Conservation (phyloP, 2,113 vertebrate genomes). For the Tetrax tetrax region DNA sequence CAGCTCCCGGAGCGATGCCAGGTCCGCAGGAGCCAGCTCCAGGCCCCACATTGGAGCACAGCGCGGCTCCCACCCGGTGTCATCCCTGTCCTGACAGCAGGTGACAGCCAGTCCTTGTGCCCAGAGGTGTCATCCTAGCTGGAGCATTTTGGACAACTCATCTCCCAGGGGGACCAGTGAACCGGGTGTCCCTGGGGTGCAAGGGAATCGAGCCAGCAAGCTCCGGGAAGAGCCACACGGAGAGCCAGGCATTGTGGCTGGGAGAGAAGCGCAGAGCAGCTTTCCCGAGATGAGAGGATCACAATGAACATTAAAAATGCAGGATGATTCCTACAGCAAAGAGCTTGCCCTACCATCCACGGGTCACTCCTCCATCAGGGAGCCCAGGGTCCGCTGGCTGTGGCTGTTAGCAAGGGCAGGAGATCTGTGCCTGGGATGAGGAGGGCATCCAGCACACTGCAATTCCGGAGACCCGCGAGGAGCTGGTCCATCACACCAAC, state of each 20-base stretch:
- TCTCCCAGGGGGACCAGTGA: background rate
- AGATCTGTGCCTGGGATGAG: background rate
- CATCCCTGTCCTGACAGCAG: background rate
- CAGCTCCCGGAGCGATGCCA: background rate
- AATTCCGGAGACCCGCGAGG: background rate
- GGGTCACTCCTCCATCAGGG: background rate
- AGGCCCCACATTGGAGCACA: background rate
- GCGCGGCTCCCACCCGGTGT: background rate
- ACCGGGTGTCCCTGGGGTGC: rapidly evolving
- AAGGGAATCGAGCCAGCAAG: background rate
- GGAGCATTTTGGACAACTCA: background rate
- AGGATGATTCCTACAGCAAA: background rate
- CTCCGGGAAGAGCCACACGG: background rate
- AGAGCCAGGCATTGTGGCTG: background rate
- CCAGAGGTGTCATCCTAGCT: background rate
- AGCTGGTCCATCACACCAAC: background rate
- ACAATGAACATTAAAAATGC: background rate
- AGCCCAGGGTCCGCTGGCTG: too few relatives aligned
- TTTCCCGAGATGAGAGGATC: background rate
- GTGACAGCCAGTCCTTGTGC: rapidly evolving
- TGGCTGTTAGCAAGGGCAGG: background rate
- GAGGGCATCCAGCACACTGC: background rate
- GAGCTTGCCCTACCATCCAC: background rate
- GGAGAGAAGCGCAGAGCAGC: background rate
- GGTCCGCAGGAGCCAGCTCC: background rate